These are phyloP conservation scores for Ophiothrix spiculata DNA, from an alignment of 35 echinoderm and acorn worm species.

Conservation along the genomic window DNA sequence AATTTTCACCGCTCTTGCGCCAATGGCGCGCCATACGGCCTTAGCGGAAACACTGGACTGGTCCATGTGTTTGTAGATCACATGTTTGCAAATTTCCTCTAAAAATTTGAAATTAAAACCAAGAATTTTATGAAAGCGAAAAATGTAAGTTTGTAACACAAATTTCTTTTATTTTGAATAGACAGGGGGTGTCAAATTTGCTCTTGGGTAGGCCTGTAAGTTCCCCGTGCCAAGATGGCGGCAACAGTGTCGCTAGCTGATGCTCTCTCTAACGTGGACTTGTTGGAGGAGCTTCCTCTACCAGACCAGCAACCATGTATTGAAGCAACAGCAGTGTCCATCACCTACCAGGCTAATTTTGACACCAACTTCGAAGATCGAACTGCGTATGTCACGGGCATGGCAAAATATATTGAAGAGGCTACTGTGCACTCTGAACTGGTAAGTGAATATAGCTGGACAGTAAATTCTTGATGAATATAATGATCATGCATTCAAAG, in stretches of 20 bases:
- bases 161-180: no score
- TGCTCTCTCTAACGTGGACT: slow-evolving; percentile 96
- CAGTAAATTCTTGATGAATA: not conserved
- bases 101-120: no score
- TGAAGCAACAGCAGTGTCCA: slow-evolving; percentile 87
- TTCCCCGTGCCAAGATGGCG: slow-evolving; percentile 31
- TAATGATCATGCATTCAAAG: not conserved
- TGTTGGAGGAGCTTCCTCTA: slow-evolving; percentile 91
- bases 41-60: no score
- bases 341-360: slow-evolving; percentile 98
- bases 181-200: no score
- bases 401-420: slow-evolving; percentile 97
- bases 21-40: no score
- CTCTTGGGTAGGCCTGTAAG: no score
- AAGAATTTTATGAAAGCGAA: no score
- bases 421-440: slow-evolving; percentile 97
- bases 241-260: slow-evolving; percentile 77
- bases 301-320: slow-evolving; percentile 99
- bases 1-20: no score
- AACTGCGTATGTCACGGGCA: slow-evolving; percentile 93
- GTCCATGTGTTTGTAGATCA: no score
- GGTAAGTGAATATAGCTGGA: slow-evolving; percentile 37
- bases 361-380: slow-evolving; percentile 99
- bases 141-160: no score
- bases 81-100: no score